Conservation (phyloP, 2,888 invertebrate species). For the Mantis religiosa region DNA sequence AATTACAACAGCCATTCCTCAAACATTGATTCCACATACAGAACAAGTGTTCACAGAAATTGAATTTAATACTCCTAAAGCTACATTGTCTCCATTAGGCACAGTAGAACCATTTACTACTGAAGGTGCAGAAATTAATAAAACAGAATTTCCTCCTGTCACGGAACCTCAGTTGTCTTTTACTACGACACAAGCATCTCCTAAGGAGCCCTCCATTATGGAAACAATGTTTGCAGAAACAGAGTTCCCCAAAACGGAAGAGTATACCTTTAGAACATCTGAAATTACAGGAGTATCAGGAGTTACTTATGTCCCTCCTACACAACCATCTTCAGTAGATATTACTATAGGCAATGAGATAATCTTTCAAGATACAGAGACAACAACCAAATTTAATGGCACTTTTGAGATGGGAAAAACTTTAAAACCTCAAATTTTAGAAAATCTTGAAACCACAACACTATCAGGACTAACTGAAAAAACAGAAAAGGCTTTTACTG, state of each 20-base stretch:
- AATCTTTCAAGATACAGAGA: not conserved
- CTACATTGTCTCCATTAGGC: not conserved
- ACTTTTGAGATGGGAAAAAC: not conserved
- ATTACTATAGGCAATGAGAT: not conserved
- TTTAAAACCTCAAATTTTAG: not conserved
- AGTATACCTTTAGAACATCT: not conserved
- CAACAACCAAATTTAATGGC: not conserved
- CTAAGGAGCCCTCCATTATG: not conserved
- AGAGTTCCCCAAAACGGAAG: not conserved
- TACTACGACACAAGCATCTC: not conserved
- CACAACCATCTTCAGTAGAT: not conserved
- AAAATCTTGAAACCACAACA: not conserved
- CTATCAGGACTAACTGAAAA: not conserved
- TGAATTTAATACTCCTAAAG: not conserved
- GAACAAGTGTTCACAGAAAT: not conserved
- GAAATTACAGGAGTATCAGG: not conserved
- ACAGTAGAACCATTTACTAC: not conserved
- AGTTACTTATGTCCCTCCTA: not conserved
- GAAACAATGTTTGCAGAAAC: not conserved
- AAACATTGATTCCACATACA: not conserved
- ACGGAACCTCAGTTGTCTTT: not conserved
- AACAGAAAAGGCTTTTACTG: not conserved
- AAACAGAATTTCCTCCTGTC: not conserved
- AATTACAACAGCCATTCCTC: not conserved
- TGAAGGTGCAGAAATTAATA: not conserved